Evolutionary conservation across 2,888 invertebrate genomes (phyloP).

Genomic region (Epinotia brunnichana): DNA sequence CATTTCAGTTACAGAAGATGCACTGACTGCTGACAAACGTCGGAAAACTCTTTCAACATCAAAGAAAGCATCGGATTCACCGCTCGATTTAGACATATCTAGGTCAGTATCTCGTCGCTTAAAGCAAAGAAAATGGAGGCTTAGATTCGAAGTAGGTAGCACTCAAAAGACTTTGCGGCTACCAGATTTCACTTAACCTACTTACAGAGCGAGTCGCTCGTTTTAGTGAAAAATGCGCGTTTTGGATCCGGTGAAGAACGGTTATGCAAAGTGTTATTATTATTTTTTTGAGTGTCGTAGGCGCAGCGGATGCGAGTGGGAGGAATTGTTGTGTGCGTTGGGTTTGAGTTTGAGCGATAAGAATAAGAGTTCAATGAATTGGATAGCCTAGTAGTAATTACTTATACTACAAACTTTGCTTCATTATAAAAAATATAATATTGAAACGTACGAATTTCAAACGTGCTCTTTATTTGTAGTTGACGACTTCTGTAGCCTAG

Average conservation of each 20-base stretch:
- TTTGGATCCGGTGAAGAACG: slow-evolving; percentile 69
- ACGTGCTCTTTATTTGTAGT: too few relatives aligned
- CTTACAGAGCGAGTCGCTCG: slow-evolving; percentile 58
- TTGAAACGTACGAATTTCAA: too few relatives aligned
- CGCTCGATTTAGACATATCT: slow-evolving; percentile 20
- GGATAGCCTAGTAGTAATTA: too few relatives aligned
- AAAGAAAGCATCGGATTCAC: slow-evolving; percentile 1
- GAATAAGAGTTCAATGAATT: not conserved
- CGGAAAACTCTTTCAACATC: slow-evolving; percentile 4
- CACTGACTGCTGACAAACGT: not conserved
- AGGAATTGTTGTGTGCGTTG: slow-evolving; percentile 40
- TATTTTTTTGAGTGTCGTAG: slow-evolving; percentile 60
- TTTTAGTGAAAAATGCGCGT: slow-evolving; percentile 67
- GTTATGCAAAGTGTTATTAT: slow-evolving; percentile 82
- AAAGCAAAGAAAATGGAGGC: slow-evolving; percentile 27
- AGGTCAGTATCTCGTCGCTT: slow-evolving; percentile 17
- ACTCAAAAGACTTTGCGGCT: slow-evolving; percentile 32
- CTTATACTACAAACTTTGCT: too few relatives aligned
- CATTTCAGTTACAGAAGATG: not conserved
- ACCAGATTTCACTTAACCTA: slow-evolving; percentile 56
- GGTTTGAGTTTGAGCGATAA: slow-evolving; percentile 54
- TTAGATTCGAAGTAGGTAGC: not conserved
- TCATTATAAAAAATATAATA: too few relatives aligned
- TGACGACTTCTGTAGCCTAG: too few relatives aligned
- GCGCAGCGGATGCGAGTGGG: slow-evolving; percentile 55